Evolutionary conservation across 2,113 vertebrate species (phyloP).

Genomic region (Chrysemys picta): DNA sequence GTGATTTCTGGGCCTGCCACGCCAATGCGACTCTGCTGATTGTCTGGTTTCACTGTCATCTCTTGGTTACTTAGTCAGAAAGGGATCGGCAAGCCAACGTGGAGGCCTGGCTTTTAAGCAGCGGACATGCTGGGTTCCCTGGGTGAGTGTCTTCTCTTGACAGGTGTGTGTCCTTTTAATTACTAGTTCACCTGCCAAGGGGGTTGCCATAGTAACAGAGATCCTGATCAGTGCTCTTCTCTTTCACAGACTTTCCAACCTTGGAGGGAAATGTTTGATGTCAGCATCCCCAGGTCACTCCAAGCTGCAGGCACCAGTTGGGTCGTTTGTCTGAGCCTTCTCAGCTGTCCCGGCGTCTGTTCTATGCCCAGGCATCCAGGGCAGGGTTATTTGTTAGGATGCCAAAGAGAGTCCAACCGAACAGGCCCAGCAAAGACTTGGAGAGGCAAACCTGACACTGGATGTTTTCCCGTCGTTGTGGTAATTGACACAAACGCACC

Average conservation of each 20-base stretch:
- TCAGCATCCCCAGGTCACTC: not conserved
- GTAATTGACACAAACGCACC: not conserved
- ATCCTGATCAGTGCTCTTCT: not conserved
- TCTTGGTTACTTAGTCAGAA: not conserved
- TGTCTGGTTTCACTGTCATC: too few species aligned
- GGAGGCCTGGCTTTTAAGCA: not conserved
- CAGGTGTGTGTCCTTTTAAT: not conserved
- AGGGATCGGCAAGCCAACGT: not conserved
- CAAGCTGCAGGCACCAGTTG: too few species aligned
- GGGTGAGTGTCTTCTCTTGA: not conserved
- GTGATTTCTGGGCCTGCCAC: not conserved
- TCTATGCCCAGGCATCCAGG: not conserved
- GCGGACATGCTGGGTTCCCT: not conserved
- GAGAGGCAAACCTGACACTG: not conserved
- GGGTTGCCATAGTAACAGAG: not conserved
- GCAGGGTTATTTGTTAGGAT: too few species aligned
- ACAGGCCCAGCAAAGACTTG: fast-evolving
- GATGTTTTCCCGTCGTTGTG: not conserved
- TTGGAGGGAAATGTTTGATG: not conserved
- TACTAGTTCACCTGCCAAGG: not conserved
- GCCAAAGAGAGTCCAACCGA: fast-evolving
- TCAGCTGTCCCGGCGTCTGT: not conserved
- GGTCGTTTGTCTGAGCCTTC: not conserved
- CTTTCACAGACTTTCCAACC: not conserved
- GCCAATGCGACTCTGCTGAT: too few species aligned